Evolutionary conservation across 2,888 invertebrate genomes (phyloP).

Genomic region (Drosophila austrosaltans): DNA sequence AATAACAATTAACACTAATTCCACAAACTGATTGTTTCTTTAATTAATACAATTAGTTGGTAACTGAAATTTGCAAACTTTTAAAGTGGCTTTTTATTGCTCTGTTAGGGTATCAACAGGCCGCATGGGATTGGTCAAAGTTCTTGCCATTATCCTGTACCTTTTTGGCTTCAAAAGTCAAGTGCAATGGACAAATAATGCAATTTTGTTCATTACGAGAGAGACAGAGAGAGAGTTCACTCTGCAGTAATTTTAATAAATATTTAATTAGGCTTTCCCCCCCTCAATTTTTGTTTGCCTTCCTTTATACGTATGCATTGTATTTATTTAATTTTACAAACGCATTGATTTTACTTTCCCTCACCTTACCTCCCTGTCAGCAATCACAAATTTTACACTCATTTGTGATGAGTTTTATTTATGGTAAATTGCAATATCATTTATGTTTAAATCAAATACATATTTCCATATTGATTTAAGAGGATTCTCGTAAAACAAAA

Average conservation of each 20-base stretch:
- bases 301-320: slow-evolving; percentile 7
- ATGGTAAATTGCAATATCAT: slow-evolving; percentile 19
- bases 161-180: slow-evolving; percentile 12
- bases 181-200: slow-evolving; percentile 25
- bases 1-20: too few species aligned
- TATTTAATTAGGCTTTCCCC: slow-evolving; percentile 31
- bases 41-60: too few species aligned
- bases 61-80: too few species aligned
- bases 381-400: not conserved
- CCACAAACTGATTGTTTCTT: too few species aligned
- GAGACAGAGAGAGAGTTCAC: not conserved
- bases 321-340: slow-evolving; percentile 15
- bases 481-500: slow-evolving; percentile 29
- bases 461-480: slow-evolving; percentile 52
- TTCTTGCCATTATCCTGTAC: slow-evolving; percentile 1
- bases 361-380: too few species aligned
- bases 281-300: slow-evolving; percentile 7
- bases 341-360: slow-evolving; percentile 14
- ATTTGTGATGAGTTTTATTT: slow-evolving; percentile 17
- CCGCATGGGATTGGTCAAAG: not conserved
- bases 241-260: slow-evolving; percentile 31
- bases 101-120: not conserved
- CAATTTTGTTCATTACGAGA: slow-evolving; percentile 12
- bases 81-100: not conserved
- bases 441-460: slow-evolving; percentile 32